Evolutionary conservation across 2,113 vertebrate species (phyloP).

Genomic region (Corvus moneduloides): DNA sequence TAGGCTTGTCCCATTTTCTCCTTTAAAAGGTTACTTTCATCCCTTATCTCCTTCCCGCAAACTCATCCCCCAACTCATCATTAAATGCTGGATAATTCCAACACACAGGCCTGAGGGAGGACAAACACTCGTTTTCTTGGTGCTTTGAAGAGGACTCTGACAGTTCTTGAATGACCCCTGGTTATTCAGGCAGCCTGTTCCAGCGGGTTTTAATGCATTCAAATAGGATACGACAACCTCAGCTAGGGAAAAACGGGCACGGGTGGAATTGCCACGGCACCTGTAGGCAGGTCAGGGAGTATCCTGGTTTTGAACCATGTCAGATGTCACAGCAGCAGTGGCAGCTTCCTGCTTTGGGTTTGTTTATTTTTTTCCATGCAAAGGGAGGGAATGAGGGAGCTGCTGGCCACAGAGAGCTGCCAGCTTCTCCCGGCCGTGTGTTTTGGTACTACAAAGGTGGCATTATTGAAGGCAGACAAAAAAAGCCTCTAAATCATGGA

Average conservation of each 20-base stretch:
- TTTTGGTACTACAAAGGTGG: constrained; percentile 1
- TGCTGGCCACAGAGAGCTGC: background rate
- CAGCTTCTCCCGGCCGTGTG: background rate
- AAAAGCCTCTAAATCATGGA: background rate
- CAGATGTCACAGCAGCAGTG: background rate
- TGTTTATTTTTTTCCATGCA: background rate
- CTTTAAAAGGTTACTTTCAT: constrained; percentile 1
- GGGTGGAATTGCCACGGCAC: background rate
- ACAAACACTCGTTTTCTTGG: background rate
- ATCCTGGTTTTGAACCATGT: background rate
- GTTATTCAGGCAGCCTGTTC: background rate
- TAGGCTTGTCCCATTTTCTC: background rate
- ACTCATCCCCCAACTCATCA: background rate
- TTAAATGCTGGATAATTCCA: background rate
- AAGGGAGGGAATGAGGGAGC: background rate
- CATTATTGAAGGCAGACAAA: constrained; percentile 2
- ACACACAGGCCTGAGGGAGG: background rate
- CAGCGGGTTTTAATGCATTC: background rate
- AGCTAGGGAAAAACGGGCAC: background rate
- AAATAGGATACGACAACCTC: background rate
- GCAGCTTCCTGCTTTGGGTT: background rate
- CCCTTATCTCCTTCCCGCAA: background rate
- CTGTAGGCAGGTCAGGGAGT: background rate
- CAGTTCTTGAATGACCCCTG: background rate
- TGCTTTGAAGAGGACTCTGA: background rate